phyloP scores from a whole-genome alignment of 2,113 vertebrate genomes.

The Tylochromis polylepis region DNA sequence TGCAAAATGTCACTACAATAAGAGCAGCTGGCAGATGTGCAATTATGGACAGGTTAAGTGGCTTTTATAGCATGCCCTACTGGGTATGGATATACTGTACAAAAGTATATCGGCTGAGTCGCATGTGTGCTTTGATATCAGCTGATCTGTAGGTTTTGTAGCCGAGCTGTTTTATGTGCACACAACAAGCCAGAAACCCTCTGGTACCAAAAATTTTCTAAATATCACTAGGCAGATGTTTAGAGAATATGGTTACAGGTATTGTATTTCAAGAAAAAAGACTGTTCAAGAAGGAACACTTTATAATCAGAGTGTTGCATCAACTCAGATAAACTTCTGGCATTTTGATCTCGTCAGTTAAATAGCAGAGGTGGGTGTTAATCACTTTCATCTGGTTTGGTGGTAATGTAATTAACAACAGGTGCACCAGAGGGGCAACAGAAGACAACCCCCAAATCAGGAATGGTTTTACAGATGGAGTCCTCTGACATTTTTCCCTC shows the following conservation, averaged over 20 bases:
- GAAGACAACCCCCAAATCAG: accelerated
- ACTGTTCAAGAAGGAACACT: accelerated
- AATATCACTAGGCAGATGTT: not conserved
- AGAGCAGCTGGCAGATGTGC: not conserved
- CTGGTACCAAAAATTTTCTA: not conserved
- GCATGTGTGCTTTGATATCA: not conserved
- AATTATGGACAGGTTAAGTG: not conserved
- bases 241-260: accelerated
- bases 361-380: not conserved
- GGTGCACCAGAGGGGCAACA: not conserved
- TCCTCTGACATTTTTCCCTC: not conserved
- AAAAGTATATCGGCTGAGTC: not conserved
- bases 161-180: not conserved
- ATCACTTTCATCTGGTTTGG: not conserved
- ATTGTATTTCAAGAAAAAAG: not conserved
- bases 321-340: not conserved
- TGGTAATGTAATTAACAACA: not conserved
- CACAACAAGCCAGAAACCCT: not conserved
- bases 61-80: not conserved
- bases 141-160: not conserved
- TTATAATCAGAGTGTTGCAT: not conserved
- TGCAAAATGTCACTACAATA: not conserved
- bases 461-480: accelerated
- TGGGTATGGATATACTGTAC: not conserved
- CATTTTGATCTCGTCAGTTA: not conserved